Base-by-base conservation (phyloP, 1,140 invertebrate species). In the Drosophila asahinai region DNA sequence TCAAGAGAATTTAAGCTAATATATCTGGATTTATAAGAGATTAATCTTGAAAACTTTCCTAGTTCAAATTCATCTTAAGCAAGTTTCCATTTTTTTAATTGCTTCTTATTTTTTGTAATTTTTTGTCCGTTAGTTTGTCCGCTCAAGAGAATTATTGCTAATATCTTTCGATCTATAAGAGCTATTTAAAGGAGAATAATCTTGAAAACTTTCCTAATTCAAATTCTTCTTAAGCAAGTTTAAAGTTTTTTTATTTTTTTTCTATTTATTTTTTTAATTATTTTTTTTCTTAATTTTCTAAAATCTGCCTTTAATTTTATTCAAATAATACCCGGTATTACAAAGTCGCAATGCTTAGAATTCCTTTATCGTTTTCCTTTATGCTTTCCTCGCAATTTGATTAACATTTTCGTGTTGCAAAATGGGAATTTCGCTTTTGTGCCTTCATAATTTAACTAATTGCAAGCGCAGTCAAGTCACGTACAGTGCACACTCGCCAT, bases 361-460 rank as follows among this genome's bases (percentile, higher is more conserved):
- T 38, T 40, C 14, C 19, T 5, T 15, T 12, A 8, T 40, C 36
- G 22, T 40, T 57, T 57, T 57, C 14, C 54, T 40, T 40, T 22
- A n/a, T 12, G 54, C 38, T 43, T 66, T 58, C 38, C 49, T 30
- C 15, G 38, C 61, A 64, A 74, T 80, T 78, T 75, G 62, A 84
- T 79, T 81, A 84, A 58, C 77, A 83, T 86, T 80, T 68, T 81
- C 81, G 78, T 84, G 83, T 75, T 73, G 84, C 72, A 78, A 83
- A 89, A 89, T 73, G 55, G 47, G 57, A 59, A 40, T 73, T 61
- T 74, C 47, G 67, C 67, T 38, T 70, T 60, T 74, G 86, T 89
- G 65, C 84, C 84, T 74, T 83, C 51, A 87, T 89, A 87, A 87
- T 87, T 87, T 89, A 87, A 89, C 83, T 87, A 87, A 87, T 87